These are phyloP conservation scores for Drosophila nr. medialis DNA, from an alignment of 2,888 invertebrate genomes.

Conservation along the genomic window DNA sequence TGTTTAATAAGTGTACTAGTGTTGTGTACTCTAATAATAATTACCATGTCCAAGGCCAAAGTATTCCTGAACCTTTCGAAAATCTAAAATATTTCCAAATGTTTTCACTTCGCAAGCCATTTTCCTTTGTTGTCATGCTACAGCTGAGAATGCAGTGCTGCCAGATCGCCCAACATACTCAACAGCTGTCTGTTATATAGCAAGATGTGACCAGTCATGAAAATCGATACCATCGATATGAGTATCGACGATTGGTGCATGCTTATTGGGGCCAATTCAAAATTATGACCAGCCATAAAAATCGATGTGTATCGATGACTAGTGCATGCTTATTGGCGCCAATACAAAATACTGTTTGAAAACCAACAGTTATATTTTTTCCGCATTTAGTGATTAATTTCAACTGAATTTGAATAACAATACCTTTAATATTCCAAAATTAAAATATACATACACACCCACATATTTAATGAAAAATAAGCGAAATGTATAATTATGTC, in stretches of 20 bases:
- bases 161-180: constrained; percentile 14
- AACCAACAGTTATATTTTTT: no score
- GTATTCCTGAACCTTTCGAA: constrained; percentile 86
- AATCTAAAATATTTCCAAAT: constrained; percentile 87
- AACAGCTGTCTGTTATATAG: constrained; percentile 6
- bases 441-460: constrained; percentile 10
- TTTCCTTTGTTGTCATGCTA: constrained; percentile 64
- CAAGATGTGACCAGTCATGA: constrained; percentile 21
- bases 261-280: background rate
- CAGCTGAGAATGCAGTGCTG: constrained; percentile 35
- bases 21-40: background rate
- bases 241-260: background rate
- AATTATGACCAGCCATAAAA: constrained; percentile 16
- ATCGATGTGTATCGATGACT: constrained; percentile 1
- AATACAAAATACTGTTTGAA: background rate
- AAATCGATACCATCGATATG: background rate
- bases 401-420: constrained; percentile 7
- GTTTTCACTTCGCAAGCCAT: constrained; percentile 88
- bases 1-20: background rate
- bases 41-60: constrained; percentile 86
- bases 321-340: background rate
- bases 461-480: constrained; percentile 13
- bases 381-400: background rate
- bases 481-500: constrained; percentile 35
- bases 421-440: constrained; percentile 42